Evolutionary conservation across 2,113 vertebrate genomes (phyloP).

Genomic region (Antidorcas marsupialis): DNA sequence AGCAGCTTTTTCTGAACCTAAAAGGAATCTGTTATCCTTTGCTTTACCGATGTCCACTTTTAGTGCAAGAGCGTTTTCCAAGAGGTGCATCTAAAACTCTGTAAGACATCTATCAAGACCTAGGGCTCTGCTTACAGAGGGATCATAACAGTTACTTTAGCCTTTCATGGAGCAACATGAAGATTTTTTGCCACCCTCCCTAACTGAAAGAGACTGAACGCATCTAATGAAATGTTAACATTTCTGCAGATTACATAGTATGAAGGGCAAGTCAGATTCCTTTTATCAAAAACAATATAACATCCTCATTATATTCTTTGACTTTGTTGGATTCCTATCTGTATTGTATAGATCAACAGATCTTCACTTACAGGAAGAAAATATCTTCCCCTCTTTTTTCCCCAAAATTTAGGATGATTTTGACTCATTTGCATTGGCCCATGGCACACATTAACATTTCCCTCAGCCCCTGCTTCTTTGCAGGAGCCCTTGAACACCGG

Average conservation of each 20-base stretch:
- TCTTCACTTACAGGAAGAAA: neutral
- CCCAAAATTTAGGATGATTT: neutral
- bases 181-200: neutral
- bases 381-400: neutral
- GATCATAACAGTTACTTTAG: neutral
- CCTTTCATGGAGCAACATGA: neutral
- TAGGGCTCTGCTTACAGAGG: neutral
- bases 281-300: neutral
- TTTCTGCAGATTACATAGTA: constrained; percentile 5
- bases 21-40: constrained; percentile 43
- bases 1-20: constrained; percentile 12
- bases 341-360: neutral
- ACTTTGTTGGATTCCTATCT: neutral
- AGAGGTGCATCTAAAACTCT: constrained; percentile 1
- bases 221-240: neutral
- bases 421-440: neutral
- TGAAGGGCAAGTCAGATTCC: neutral
- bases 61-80: neutral
- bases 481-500: neutral
- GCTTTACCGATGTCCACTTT: neutral
- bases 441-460: neutral
- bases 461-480: neutral
- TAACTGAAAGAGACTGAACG: constrained; percentile 23
- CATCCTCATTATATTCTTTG: neutral
- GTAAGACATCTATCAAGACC: constrained; percentile 20